These are phyloP conservation scores for Drosophila cardini DNA, from an alignment of 1,140 invertebrate genomes.

Conservation along the genomic window DNA sequence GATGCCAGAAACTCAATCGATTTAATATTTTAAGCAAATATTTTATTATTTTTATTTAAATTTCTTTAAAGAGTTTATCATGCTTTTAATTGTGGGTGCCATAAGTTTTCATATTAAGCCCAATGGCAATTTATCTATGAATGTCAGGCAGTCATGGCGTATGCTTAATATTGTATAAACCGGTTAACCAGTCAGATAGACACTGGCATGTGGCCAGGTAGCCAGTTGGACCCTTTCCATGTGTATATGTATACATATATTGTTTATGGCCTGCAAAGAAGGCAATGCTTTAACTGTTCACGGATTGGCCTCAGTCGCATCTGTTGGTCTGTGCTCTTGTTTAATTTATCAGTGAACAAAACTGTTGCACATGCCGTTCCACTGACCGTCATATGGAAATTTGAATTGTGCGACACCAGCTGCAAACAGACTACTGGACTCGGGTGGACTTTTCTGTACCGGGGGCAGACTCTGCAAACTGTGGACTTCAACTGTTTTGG, in stretches of 20 bases:
- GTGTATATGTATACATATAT: slow-evolving; percentile 16
- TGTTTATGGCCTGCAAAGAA: slow-evolving; percentile 68
- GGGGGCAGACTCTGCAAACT: neutral
- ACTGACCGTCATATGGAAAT: slow-evolving; percentile 45
- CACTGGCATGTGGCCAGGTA: slow-evolving; percentile 46
- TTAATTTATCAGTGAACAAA: slow-evolving; percentile 77
- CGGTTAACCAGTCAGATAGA: slow-evolving; percentile 32
- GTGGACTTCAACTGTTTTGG: slow-evolving; percentile 18
- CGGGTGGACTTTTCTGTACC: neutral
- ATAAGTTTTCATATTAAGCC: slow-evolving; percentile 80
- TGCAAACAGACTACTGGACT: neutral
- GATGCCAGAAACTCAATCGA: slow-evolving; percentile 21
- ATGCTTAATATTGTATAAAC: slow-evolving; percentile 75
- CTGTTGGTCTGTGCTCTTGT: slow-evolving; percentile 48
- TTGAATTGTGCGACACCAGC: slow-evolving; percentile 24
- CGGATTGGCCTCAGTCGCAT: slow-evolving; percentile 35
- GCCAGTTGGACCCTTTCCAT: slow-evolving; percentile 15
- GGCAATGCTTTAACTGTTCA: slow-evolving; percentile 43
- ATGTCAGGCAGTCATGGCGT: slow-evolving; percentile 66
- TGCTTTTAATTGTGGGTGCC: slow-evolving; percentile 65
- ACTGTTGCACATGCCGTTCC: slow-evolving; percentile 66
- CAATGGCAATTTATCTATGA: slow-evolving; percentile 75
- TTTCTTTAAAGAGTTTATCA: slow-evolving; percentile 44
- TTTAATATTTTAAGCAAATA: neutral
- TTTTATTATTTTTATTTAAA: neutral